Base-by-base conservation (phyloP, 2,797 vertebrate genomes). In the Coranthus polyacanthus region DNA sequence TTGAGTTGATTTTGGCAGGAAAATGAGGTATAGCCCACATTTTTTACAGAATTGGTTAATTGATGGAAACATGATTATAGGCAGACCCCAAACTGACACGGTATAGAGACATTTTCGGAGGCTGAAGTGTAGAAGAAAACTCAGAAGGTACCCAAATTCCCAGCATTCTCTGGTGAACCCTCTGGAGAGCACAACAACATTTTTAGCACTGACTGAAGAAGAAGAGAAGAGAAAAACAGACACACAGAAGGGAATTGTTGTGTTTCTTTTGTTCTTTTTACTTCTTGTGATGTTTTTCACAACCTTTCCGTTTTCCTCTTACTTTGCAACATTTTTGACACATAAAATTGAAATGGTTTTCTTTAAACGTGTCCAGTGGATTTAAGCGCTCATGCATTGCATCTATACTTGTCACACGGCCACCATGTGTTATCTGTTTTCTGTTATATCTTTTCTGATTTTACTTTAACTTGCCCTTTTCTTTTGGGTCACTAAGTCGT, bases 1-100 rank as follows among this genome's bases (percentile, higher is more conserved):
- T 12, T 0, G 16, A 15, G 70, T 55, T 66, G 67, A 69, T 59
- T 66, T 75, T 84, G 84, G 83, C 72, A 52, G 36, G 52, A 18
- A 45, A 26, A 26, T 12, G 10, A 62, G 16, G 47, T 39, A 37
- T 26, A 45, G 21, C 3, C 3, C 17, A 21, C 21, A 39, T 26
- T 52, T 79, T 58, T 55, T 44, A 66, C 44, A 60, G 13, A 58
- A 68, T 10, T 62, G 41, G 49, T 72, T 73, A 75, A 77, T 66
- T 70, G 54, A 71, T 67, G 47, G 57, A 77, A 82, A 79, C 51
- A 26, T 64, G 67, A 86, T 73, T 67, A 17, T 5, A 44, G 16
- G 10, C 42, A 50, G 46, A 41, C 2, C 38, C 0, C 6, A 3
- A 20, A 9, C 24, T 68, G 69, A 71, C 50, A 50, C 4, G 12